These are phyloP conservation scores for Stenodera caucasica DNA, from an alignment of 2,888 invertebrate species.

Conservation along the genomic window DNA sequence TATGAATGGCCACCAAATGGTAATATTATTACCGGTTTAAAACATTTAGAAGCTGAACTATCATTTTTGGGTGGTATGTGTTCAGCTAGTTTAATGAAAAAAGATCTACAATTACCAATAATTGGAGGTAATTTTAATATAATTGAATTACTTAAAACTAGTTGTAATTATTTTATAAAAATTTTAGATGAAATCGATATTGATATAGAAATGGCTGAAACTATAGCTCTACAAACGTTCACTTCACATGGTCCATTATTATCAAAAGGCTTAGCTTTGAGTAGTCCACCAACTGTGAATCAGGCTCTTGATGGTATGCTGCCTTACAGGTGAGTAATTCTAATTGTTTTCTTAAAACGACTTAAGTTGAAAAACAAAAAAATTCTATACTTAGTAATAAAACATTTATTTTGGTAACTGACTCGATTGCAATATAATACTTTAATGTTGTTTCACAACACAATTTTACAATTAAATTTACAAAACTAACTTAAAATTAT, in stretches of 20 bases:
- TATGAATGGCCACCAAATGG: constrained; percentile 72
- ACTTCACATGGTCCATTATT: constrained; percentile 71
- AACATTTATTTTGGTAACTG: constrained; percentile 27
- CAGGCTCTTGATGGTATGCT: constrained; percentile 89
- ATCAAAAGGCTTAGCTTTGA: constrained; percentile 86
- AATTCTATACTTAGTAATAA: no score
- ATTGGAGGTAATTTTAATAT: constrained; percentile 55
- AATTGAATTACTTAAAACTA: not conserved
- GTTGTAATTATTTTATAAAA: not conserved
- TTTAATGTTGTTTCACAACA: constrained; percentile 6
- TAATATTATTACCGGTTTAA: constrained; percentile 59
- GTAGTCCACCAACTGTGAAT: constrained; percentile 82
- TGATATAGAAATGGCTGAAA: constrained; percentile 72
- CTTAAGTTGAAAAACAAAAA: no score
- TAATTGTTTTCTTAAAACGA: constrained; percentile 8
- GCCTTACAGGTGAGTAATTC: constrained; percentile 73
- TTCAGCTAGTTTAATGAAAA: constrained; percentile 85
- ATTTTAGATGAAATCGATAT: constrained; percentile 67
- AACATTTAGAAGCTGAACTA: constrained; percentile 85
- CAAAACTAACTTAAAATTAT: not conserved
- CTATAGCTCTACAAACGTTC: constrained; percentile 63
- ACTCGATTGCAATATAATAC: constrained; percentile 19
- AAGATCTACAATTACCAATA: constrained; percentile 70
- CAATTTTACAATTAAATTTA: not conserved
- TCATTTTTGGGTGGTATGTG: constrained; percentile 90